Conservation (phyloP, 2,888 invertebrate genomes). For the Galerucella pusilla region DNA sequence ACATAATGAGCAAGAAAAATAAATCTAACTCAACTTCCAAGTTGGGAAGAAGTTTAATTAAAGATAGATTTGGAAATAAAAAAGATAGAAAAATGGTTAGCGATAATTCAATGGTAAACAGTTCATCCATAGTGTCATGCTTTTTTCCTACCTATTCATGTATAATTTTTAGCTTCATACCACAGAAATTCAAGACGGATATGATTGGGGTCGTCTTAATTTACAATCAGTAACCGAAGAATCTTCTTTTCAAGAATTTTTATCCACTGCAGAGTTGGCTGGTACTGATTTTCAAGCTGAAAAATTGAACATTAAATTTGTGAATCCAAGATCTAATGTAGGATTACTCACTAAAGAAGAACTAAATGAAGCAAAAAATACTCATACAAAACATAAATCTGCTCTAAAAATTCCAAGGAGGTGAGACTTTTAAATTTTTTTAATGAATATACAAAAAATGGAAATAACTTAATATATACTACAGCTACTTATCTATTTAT, state of each 20-base stretch:
- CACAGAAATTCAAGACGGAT: slow-evolving; percentile 89
- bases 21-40: slow-evolving; percentile 63
- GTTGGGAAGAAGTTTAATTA: slow-evolving; percentile 79
- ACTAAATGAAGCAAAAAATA: slow-evolving; percentile 66
- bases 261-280: slow-evolving; percentile 94
- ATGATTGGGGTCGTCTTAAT: slow-evolving; percentile 91
- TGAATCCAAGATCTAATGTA: slow-evolving; percentile 72
- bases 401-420: slow-evolving; percentile 84
- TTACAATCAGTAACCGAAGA: slow-evolving; percentile 94
- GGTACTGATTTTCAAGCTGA: slow-evolving; percentile 94
- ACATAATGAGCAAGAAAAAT: slow-evolving; percentile 78
- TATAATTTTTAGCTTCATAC: slow-evolving; percentile 76
- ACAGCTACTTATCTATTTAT: not conserved
- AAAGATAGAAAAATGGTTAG: slow-evolving; percentile 74
- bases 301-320: slow-evolving; percentile 84
- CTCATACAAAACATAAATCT: slow-evolving; percentile 71
- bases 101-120: slow-evolving; percentile 78
- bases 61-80: slow-evolving; percentile 77
- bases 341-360: slow-evolving; percentile 74
- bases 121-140: not conserved
- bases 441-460: no score
- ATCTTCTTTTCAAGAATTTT: slow-evolving; percentile 95
- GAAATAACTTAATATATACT: no score
- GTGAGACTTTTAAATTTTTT: slow-evolving; percentile 58
- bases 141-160: slow-evolving; percentile 7